Evolutionary conservation across 2,797 vertebrate genomes (phyloP).

Genomic region (Acipenser transmontanus): DNA sequence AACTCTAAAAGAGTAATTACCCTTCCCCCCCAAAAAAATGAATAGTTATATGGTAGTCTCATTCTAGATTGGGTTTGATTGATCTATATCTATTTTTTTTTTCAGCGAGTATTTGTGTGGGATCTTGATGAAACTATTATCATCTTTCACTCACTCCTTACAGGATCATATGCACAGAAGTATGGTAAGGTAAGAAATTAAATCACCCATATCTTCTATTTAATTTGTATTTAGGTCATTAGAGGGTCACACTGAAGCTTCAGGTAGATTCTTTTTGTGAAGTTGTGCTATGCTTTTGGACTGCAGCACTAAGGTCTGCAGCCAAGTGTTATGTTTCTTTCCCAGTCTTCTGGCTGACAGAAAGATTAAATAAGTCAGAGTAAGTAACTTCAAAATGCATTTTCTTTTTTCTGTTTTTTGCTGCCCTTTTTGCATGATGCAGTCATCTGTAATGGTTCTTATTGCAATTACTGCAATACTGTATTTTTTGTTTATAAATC

Average conservation of each 20-base stretch:
- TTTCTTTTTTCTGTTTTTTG: too few species aligned
- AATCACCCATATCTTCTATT: too few species aligned
- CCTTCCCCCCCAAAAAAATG: too few species aligned
- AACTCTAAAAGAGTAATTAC: too few species aligned
- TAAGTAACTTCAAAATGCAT: too few species aligned
- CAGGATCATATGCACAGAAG: constrained; percentile 96
- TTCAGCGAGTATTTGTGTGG: constrained; percentile 96
- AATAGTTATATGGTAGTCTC: too few species aligned
- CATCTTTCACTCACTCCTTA: constrained; percentile 96
- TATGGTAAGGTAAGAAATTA: constrained; percentile 85
- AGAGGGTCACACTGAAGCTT: too few species aligned
- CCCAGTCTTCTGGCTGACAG: constrained; percentile 9
- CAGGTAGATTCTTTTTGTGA: neutral
- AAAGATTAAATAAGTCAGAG: constrained; percentile 2
- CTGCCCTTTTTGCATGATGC: too few species aligned
- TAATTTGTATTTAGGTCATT: too few species aligned
- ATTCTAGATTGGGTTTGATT: neutral
- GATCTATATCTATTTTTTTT: constrained; percentile 21
- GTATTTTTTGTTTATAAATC: too few species aligned
- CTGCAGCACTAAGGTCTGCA: neutral
- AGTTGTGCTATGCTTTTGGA: constrained; percentile 13
- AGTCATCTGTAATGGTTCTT: too few species aligned
- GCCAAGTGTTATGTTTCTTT: constrained; percentile 16
- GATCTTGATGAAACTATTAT: constrained; percentile 98
- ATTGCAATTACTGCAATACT: too few species aligned